Evolutionary conservation across 2,113 vertebrate genomes (phyloP).

Genomic region (Enhydra lutris): DNA sequence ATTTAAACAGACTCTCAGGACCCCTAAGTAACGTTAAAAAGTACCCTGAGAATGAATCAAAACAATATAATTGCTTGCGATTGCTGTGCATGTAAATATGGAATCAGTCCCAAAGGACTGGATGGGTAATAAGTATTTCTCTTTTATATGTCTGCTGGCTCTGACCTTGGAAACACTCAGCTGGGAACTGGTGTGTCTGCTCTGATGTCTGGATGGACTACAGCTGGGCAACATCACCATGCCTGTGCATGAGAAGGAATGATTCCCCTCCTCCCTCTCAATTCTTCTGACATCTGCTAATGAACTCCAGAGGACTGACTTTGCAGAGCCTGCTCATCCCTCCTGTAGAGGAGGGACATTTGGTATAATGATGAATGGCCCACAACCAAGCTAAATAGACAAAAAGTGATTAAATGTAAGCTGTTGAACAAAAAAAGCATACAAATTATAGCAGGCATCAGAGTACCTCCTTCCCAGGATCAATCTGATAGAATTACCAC

Average conservation of each 20-base stretch:
- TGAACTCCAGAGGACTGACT: neutral
- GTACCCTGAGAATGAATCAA: neutral
- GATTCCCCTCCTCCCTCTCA: neutral
- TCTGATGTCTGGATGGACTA: neutral
- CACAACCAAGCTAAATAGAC: neutral
- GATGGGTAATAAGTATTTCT: neutral
- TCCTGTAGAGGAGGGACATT: neutral
- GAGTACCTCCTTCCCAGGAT: neutral
- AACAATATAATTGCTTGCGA: neutral
- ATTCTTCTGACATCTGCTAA: neutral
- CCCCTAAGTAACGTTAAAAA: neutral
- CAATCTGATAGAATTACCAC: neutral
- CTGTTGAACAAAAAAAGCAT: neutral
- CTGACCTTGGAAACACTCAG: neutral
- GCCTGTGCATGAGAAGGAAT: neutral
- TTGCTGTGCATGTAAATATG: neutral
- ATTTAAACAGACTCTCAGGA: conserved; percentile 4
- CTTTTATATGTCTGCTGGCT: neutral
- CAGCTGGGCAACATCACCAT: neutral
- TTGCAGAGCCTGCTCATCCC: neutral
- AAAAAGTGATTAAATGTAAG: conserved; percentile 14
- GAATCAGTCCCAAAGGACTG: neutral
- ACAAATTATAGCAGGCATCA: neutral
- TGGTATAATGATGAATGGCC: neutral
- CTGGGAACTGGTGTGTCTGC: neutral